phyloP scores from a whole-genome alignment of 2,113 vertebrate genomes.

The Jacana jacana region DNA sequence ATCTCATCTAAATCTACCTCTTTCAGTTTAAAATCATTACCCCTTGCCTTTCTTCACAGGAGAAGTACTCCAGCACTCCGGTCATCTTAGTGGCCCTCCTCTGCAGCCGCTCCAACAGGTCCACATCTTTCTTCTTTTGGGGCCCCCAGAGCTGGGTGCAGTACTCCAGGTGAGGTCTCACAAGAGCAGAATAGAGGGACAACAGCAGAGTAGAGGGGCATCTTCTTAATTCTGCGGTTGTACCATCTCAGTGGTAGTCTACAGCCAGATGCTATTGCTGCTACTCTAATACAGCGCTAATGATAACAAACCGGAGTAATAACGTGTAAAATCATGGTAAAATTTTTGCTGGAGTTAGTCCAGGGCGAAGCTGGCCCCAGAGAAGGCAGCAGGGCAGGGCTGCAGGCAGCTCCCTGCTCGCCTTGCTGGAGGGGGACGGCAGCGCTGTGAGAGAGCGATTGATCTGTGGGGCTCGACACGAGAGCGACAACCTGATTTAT shows the following conservation, averaged over 20 bases:
- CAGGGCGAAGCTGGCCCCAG: fast-evolving
- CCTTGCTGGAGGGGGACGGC: neutral
- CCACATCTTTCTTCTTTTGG: neutral
- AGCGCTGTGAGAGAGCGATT: neutral
- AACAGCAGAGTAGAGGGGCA: neutral
- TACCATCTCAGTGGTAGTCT: fast-evolving
- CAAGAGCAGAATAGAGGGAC: too few relatives aligned
- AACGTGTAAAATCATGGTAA: fast-evolving
- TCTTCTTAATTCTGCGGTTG: neutral
- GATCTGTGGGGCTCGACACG: fast-evolving
- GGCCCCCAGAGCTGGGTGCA: neutral
- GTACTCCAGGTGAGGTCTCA: neutral
- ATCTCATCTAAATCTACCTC: neutral
- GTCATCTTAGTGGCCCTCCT: neutral
- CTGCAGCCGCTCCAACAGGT: neutral
- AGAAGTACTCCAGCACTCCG: neutral
- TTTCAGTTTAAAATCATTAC: neutral
- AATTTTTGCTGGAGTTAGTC: neutral
- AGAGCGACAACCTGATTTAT: neutral
- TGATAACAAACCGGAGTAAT: neutral
- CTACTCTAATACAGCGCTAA: neutral
- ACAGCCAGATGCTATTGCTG: fast-evolving
- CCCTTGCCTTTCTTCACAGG: neutral
- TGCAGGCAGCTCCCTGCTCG: neutral
- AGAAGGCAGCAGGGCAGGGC: neutral